These are phyloP conservation scores for Neuroscelio doddi DNA, from an alignment of 2,888 invertebrate species.

Conservation along the genomic window DNA sequence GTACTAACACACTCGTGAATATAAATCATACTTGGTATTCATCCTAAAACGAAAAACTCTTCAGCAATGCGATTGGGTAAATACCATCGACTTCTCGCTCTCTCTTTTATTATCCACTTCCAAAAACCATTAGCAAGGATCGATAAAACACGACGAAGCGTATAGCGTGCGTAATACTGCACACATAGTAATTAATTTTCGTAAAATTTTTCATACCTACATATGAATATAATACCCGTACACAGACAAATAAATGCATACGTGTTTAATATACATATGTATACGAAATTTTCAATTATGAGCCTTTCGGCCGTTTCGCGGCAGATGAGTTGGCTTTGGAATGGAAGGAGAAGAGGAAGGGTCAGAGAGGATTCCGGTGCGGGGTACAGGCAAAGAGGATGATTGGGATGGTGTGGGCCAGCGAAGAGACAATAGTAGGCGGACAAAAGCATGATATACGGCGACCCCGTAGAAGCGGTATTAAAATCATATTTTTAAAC, in stretches of 20 bases:
- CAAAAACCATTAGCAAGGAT: constrained; percentile 8
- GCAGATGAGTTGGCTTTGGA: constrained; percentile 10
- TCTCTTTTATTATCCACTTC: constrained; percentile 7
- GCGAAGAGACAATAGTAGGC: constrained; percentile 68
- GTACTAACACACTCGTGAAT: neutral
- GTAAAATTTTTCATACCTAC: constrained; percentile 27
- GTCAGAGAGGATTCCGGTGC: constrained; percentile 19
- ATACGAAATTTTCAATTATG: constrained; percentile 56
- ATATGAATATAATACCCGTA: constrained; percentile 24
- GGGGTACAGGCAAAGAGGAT: constrained; percentile 19
- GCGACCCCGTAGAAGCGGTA: constrained; percentile 64
- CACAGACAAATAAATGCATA: neutral
- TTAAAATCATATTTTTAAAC: constrained; percentile 71
- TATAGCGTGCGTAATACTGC: constrained; percentile 27
- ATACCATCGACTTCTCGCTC: constrained; percentile 13
- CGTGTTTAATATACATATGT: constrained; percentile 5
- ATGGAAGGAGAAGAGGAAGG: constrained; percentile 22
- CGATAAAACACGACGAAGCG: constrained; percentile 18
- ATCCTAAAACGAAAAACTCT: neutral
- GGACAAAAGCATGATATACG: constrained; percentile 71
- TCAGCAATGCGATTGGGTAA: constrained; percentile 3
- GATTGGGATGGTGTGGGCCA: constrained; percentile 58
- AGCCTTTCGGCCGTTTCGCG: constrained; percentile 45
- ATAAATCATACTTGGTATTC: neutral
- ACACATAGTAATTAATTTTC: constrained; percentile 39